Evolutionary conservation across 2,888 invertebrate species (phyloP).

Genomic region (Melinaea marsaeus): DNA sequence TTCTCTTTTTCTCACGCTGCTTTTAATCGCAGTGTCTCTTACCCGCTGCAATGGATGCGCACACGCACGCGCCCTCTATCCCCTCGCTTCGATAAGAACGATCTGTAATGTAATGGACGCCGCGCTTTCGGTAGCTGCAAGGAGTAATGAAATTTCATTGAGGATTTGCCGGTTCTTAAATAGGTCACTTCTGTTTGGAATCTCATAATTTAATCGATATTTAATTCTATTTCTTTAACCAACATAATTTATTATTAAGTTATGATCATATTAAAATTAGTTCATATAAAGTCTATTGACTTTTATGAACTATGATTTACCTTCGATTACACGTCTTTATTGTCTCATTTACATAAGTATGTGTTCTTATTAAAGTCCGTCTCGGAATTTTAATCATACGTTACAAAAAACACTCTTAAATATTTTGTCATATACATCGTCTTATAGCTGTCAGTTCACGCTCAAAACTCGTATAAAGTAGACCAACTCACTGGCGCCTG

Average conservation of each 20-base stretch:
- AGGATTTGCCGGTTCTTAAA: constrained; percentile 40
- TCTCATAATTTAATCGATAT: constrained; percentile 22
- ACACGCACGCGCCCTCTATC: constrained; percentile 71
- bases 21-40: constrained; percentile 43
- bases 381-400: constrained; percentile 64
- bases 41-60: constrained; percentile 65
- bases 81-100: constrained; percentile 65
- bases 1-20: constrained; percentile 49
- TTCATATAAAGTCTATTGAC: no score
- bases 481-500: constrained; percentile 64
- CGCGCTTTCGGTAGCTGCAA: constrained; percentile 64
- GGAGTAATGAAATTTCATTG: constrained; percentile 64
- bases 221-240: background rate
- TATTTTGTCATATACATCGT: constrained; percentile 42
- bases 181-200: constrained; percentile 25
- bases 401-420: constrained; percentile 55
- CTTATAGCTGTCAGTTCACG: constrained; percentile 58
- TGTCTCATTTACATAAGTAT: no score
- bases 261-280: no score
- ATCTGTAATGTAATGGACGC: constrained; percentile 71
- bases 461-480: constrained; percentile 48
- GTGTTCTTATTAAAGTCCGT: constrained; percentile 48
- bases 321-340: no score
- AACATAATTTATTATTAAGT: background rate
- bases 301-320: no score